Conservation (phyloP, 2,113 vertebrate genomes). For the Cairina moschata region DNA sequence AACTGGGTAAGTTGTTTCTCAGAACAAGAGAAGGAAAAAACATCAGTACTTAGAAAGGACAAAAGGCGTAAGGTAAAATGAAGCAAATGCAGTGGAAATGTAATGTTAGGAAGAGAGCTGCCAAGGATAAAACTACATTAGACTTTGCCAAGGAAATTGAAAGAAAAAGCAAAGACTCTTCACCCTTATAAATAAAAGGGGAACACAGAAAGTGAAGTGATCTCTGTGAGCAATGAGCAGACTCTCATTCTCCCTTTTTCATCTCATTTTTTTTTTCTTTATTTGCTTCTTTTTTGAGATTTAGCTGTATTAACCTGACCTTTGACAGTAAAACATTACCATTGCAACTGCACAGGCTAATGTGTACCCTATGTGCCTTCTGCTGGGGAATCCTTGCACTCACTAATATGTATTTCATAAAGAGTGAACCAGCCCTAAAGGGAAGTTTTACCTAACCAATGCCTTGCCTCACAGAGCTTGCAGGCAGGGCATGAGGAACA, state of each 20-base stretch:
- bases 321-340: not conserved
- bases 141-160: not conserved
- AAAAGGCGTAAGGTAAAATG: not conserved
- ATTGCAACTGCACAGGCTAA: not conserved
- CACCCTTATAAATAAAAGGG: not conserved
- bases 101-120: accelerated
- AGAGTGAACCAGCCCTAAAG: accelerated
- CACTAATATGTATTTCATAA: not conserved
- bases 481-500: not conserved
- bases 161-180: not conserved
- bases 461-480: not conserved
- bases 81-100: not conserved
- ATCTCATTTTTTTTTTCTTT: not conserved
- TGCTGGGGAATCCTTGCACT: accelerated
- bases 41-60: not conserved
- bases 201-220: not conserved
- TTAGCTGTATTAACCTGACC: not conserved
- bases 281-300: not conserved
- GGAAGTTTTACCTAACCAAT: not conserved
- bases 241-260: not conserved
- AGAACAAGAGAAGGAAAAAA: not conserved
- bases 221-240: not conserved
- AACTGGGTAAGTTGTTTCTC: not conserved
- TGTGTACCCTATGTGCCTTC: accelerated
- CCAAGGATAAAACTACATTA: not conserved